Conservation (phyloP, 2,113 vertebrate genomes). For the Oryzias melastigma region DNA sequence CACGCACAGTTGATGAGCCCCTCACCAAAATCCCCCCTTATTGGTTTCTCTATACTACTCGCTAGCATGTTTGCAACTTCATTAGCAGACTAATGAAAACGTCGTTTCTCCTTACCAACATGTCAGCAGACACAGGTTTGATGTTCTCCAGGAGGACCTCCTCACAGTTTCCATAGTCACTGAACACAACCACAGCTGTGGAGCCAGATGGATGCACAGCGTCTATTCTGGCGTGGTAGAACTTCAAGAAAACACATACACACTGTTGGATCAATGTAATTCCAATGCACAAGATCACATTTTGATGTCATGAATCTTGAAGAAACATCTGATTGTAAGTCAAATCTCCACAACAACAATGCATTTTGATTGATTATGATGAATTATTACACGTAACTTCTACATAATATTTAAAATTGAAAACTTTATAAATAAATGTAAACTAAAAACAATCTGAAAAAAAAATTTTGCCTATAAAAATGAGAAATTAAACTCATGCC, state of each 20-base stretch:
- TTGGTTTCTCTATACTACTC: no score
- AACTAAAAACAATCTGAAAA: no score
- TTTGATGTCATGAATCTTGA: no score
- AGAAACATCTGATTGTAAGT: no score
- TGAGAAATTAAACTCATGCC: not conserved
- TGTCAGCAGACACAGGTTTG: conserved; percentile 85
- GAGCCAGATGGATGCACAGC: conserved; percentile 95
- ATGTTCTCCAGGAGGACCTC: conserved; percentile 96
- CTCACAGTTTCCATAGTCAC: conserved; percentile 98
- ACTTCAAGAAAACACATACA: conserved; percentile 70
- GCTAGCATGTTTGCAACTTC: no score
- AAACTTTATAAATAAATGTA: no score
- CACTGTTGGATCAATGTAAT: no score
- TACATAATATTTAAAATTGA: no score
- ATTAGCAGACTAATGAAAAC: not conserved
- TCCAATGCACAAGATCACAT: no score
- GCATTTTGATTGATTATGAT: no score
- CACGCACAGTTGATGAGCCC: conserved; percentile 35
- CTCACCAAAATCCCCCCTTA: not conserved
- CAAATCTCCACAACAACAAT: no score
- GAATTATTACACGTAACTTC: no score
- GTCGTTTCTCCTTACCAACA: conserved; percentile 80
- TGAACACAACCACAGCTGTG: conserved; percentile 96
- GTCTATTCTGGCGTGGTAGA: conserved; percentile 94
- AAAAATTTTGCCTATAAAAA: not conserved